Percentiles rank a stretch among this genome's conserved stretches.
Conservation (phyloP, 2,797 vertebrate genomes). For the Trichosurus vulpecula region DNA sequence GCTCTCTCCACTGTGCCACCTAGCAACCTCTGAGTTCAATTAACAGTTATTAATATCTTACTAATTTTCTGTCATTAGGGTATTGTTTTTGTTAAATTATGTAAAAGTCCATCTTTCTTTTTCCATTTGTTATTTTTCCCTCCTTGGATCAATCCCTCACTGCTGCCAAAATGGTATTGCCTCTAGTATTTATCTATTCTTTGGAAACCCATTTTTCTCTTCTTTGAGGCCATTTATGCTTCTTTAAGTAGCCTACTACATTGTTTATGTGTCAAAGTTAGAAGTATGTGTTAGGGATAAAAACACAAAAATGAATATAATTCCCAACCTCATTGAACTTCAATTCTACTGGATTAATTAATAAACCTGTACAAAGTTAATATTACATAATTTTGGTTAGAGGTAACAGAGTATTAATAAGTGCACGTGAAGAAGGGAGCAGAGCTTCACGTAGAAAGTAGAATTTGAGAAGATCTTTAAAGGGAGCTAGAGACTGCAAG, state of each 20-base stretch:
- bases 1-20: too few species aligned
- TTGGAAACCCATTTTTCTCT: too few species aligned
- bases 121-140: background rate
- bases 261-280: background rate
- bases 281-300: background rate
- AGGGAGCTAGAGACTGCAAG: background rate
- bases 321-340: background rate
- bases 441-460: background rate
- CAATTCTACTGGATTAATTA: background rate
- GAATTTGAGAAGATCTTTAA: background rate
- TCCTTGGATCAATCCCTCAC: background rate
- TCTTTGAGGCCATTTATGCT: too few species aligned
- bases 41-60: background rate
- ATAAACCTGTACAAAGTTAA: background rate
- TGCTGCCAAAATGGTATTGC: background rate
- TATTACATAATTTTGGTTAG: background rate
- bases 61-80: background rate
- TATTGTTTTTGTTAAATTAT: background rate
- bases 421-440: background rate
- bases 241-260: background rate
- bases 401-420: background rate
- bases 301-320: background rate
- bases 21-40: background rate
- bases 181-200: too few species aligned
- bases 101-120: background rate